Evolutionary conservation across 2,113 vertebrate genomes (phyloP), one percentile per base, ranked within the genome.

Genomic region (Brachyhypopomus gauderio): DNA sequence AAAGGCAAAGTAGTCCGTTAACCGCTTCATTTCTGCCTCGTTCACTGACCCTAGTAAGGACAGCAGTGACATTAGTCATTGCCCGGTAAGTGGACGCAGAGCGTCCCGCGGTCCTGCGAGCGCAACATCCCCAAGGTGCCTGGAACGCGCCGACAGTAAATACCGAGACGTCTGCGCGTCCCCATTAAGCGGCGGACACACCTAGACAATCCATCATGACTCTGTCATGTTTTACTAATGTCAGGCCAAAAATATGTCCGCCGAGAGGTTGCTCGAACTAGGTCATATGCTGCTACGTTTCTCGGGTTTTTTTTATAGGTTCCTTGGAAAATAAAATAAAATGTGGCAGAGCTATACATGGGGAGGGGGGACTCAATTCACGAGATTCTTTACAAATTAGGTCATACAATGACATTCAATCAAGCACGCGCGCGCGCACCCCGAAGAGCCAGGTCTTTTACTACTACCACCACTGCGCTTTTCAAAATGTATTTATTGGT

Each of bases 401-500:
- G 78, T 78, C 82, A 78, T 77, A 72, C 59, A 80, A 60, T 70
- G 55, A 38, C 56, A 80, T 20, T 12, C 7, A 58, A 55, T 63
- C 19, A 80, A n/a, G 11, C 58, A 71, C n/a, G n/a, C n/a, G 41
- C 19, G 17, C 27, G 23, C 2, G 23, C 27, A n/a, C 63, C 30
- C 27, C 11, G 19, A 66, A 66, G 66, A 30, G 36, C 8, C 34
- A 20, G 66, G 1, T 34, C 41, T 45, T 8, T 11, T 45, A 45
- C 41, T 45, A 45, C 41, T 45, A 45, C 45, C 14, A 52, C 45
- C 14, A 11, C 62, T 55, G 0, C 55, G 41, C 91, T 95, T 92
- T 95, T 95, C 92, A 95, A 94, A 98, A 97, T 94, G 94, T 92
- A 88, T 98, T 98, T 98, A 98, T 98, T 98, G 93, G 92, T 97